A percentile compares a stretch with the other conserved stretches of the same genome.
Conservation (phyloP, 53 echinoderm and acorn worm species). For the Arbacia lixula region DNA sequence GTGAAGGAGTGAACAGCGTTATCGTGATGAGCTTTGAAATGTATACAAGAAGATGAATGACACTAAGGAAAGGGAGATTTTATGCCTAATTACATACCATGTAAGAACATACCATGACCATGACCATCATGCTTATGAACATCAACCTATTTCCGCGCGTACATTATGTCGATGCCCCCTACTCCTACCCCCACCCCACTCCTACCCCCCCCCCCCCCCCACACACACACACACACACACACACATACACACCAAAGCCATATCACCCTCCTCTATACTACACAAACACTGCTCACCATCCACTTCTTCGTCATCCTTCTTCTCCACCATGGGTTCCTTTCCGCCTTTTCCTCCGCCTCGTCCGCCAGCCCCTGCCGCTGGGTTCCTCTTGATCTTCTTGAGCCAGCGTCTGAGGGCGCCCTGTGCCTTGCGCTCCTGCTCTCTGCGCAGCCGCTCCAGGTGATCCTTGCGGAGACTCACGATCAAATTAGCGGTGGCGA, state of each 20-base stretch:
- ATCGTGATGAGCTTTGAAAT: too few species aligned
- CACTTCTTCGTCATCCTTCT: constrained; percentile 40
- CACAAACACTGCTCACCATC: too few species aligned
- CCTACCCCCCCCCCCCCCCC: neutral
- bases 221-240: neutral
- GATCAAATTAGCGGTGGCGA: constrained; percentile 33
- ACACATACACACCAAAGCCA: neutral
- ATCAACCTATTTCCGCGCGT: too few species aligned
- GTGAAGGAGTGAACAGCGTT: too few species aligned
- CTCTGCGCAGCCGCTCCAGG: constrained; percentile 25
- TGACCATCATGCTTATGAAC: too few species aligned
- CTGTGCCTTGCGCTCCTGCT: constrained; percentile 29
- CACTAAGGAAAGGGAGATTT: too few species aligned
- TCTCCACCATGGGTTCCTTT: constrained; percentile 21
- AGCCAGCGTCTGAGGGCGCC: constrained; percentile 1
- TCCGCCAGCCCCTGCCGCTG: neutral
- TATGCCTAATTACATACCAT: too few species aligned
- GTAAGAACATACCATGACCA: too few species aligned
- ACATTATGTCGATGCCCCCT: too few species aligned
- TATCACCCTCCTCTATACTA: neutral
- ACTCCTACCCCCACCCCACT: too few species aligned
- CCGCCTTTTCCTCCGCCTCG: too few species aligned
- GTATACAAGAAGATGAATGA: too few species aligned
- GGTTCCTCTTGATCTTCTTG: constrained; percentile 42
- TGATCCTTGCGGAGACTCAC: constrained; percentile 52